phyloP scores from a whole-genome alignment of 2,113 vertebrate species.

The Plotosus lineatus region DNA sequence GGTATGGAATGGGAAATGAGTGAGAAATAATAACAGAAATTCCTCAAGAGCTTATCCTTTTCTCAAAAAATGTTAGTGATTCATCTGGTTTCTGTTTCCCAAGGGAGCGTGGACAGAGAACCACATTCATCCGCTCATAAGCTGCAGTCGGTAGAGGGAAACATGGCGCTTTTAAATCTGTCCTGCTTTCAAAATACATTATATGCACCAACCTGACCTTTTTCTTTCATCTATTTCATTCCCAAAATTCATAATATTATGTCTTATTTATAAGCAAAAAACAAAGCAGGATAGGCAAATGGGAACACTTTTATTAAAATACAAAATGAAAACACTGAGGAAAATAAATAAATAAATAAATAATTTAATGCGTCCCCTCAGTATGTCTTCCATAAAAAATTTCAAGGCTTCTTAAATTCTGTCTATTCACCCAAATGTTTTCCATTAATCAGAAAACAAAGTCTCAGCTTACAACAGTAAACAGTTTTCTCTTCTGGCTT shows the following conservation, averaged over 20 bases:
- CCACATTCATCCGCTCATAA: conserved; percentile 17
- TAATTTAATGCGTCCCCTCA: background rate
- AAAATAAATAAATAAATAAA: background rate
- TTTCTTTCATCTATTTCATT: background rate
- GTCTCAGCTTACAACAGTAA: conserved; percentile 1
- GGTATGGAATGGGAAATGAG: too few species aligned
- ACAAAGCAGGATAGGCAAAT: background rate
- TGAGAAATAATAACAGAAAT: conserved; percentile 29
- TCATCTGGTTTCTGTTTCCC: conserved; percentile 22
- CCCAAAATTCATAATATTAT: background rate
- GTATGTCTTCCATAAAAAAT: background rate
- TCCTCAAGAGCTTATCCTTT: background rate
- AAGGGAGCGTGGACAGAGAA: conserved; percentile 39
- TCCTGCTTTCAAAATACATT: conserved; percentile 21
- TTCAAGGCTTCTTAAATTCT: conserved; percentile 6
- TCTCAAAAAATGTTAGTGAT: conserved; percentile 1
- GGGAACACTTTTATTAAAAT: background rate
- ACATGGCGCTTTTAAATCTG: conserved; percentile 43
- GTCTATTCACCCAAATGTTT: background rate
- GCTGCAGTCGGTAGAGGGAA: conserved; percentile 38
- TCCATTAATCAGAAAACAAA: background rate
- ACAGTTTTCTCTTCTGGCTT: conserved; percentile 15
- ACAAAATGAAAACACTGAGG: background rate
- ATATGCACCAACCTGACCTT: background rate
- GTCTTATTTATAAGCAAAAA: background rate